Evolutionary conservation across 2,113 vertebrate genomes (phyloP).

Genomic region (Apus apus): DNA sequence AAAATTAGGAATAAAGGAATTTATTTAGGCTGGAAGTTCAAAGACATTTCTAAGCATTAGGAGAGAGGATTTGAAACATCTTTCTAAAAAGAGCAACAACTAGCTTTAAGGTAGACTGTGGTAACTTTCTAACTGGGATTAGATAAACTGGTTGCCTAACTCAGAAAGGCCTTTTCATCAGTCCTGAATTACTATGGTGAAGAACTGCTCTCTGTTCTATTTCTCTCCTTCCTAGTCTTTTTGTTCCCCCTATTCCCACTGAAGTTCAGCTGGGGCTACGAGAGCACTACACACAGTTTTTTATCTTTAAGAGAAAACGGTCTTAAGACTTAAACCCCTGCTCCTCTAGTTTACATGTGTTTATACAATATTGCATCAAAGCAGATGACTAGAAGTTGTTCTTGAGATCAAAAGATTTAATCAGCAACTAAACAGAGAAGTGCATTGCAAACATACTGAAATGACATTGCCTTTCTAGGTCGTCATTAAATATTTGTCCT

Average conservation of each 20-base stretch:
- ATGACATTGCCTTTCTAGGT: neutral
- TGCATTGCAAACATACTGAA: neutral
- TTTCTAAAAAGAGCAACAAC: neutral
- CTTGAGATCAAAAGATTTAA: neutral
- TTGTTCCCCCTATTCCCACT: neutral
- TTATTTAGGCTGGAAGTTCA: neutral
- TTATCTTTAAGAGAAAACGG: neutral
- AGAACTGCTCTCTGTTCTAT: neutral
- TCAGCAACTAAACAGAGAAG: neutral
- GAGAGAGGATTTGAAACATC: neutral
- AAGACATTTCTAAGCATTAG: neutral
- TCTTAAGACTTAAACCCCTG: neutral
- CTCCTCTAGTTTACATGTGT: neutral
- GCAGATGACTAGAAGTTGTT: neutral
- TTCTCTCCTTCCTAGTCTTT: neutral
- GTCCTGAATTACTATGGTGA: neutral
- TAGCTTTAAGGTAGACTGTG: neutral
- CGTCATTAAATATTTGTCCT: slow-evolving; percentile 33
- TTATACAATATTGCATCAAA: neutral
- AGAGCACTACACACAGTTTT: neutral
- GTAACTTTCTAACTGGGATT: neutral
- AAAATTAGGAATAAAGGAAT: neutral
- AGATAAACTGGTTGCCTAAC: neutral
- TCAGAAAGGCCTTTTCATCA: neutral
- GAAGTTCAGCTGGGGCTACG: neutral